phyloP scores from a whole-genome alignment of 2,113 vertebrate species.

The Pao palembangensis region DNA sequence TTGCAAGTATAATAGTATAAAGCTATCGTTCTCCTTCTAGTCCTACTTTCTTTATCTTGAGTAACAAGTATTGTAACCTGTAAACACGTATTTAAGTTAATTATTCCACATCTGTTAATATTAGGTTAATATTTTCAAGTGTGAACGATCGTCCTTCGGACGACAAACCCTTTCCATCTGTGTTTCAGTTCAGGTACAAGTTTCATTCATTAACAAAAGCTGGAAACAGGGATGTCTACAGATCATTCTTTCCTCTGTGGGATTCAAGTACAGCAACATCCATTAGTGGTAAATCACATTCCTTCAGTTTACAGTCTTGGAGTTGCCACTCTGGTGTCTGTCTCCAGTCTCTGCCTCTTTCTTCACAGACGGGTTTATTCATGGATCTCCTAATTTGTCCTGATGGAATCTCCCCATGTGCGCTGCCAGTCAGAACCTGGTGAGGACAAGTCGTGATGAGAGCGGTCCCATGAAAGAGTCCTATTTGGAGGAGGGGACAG shows the following conservation, averaged over 20 bases:
- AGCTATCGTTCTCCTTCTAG: background rate
- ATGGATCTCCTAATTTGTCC: conserved; percentile 37
- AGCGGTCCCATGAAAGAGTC: conserved; percentile 28
- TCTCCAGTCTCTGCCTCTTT: conserved; percentile 42
- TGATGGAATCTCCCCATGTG: conserved; percentile 37
- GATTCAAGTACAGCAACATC: conserved; percentile 42
- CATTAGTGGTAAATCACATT: conserved; percentile 45
- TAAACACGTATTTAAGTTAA: no score
- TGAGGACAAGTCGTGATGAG: conserved; percentile 28
- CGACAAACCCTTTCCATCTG: conserved; percentile 33
- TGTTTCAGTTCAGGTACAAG: conserved; percentile 33
- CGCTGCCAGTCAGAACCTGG: conserved; percentile 16
- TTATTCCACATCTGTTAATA: no score
- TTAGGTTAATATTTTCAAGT: conserved; percentile 1
- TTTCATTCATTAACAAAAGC: conserved; percentile 62
- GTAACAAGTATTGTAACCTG: no score
- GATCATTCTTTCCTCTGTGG: conserved; percentile 31
- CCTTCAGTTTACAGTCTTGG: conserved; percentile 25
- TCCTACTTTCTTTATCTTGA: background rate
- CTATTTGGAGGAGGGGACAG: background rate
- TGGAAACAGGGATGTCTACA: conserved; percentile 34
- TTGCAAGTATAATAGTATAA: background rate
- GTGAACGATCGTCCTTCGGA: conserved; percentile 43
- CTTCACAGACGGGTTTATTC: conserved; percentile 41
- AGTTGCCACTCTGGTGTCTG: conserved; percentile 25